phyloP scores from a whole-genome alignment of 2,113 vertebrate genomes.

The Pyrgilauda ruficollis region DNA sequence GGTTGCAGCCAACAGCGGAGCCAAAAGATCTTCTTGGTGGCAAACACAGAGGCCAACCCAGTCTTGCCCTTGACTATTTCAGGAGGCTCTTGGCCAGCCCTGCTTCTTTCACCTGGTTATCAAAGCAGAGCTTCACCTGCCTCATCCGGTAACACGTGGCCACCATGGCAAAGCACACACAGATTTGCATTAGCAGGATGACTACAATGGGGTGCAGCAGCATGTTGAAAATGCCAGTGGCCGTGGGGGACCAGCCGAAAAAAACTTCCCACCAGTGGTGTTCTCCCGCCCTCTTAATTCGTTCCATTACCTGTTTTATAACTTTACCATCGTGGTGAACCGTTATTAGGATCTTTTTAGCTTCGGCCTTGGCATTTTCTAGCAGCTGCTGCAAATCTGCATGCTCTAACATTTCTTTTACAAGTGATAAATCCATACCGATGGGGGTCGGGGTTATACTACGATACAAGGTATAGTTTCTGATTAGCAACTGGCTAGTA shows the following conservation, averaged over 20 bases:
- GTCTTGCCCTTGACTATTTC: slow-evolving; percentile 64
- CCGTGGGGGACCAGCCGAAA: slow-evolving; percentile 49
- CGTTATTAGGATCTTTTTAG: slow-evolving; percentile 49
- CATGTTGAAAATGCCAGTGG: slow-evolving; percentile 13
- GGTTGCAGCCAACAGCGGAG: slow-evolving; percentile 68
- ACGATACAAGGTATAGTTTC: slow-evolving; percentile 57
- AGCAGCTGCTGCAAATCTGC: slow-evolving; percentile 46
- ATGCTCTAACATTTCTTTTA: slow-evolving; percentile 59
- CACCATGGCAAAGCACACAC: slow-evolving; percentile 45
- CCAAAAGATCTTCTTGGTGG: slow-evolving; percentile 58
- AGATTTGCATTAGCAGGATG: slow-evolving; percentile 19
- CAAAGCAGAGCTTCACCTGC: slow-evolving; percentile 19
- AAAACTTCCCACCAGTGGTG: slow-evolving; percentile 61
- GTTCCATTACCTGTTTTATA: slow-evolving; percentile 56
- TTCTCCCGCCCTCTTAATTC: slow-evolving; percentile 47
- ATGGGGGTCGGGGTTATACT: slow-evolving; percentile 51
- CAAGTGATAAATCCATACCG: slow-evolving; percentile 26
- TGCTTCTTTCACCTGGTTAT: background rate
- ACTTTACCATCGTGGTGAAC: slow-evolving; percentile 36
- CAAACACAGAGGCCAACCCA: slow-evolving; percentile 68
- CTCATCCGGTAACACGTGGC: slow-evolving; percentile 28
- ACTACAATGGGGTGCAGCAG: slow-evolving; percentile 44
- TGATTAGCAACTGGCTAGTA: slow-evolving; percentile 48
- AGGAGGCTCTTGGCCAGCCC: slow-evolving; percentile 26
- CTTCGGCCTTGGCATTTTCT: slow-evolving; percentile 53